Evolutionary conservation across 2,888 invertebrate genomes (phyloP).

Genomic region (Chrysolina americana): DNA sequence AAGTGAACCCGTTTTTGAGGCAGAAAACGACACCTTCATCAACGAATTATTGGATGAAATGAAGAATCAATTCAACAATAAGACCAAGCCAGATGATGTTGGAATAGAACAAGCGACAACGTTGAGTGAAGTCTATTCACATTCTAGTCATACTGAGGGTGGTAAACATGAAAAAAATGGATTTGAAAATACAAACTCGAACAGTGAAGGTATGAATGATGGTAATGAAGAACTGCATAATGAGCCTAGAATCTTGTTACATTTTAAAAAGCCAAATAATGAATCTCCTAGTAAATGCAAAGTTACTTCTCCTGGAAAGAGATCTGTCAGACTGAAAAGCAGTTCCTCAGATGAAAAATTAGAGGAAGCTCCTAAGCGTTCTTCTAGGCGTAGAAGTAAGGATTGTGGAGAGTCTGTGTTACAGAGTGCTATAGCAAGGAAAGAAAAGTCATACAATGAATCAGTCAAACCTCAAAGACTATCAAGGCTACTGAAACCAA

Average conservation of each 20-base stretch:
- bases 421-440: constrained; percentile 80
- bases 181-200: constrained; percentile 7
- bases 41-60: constrained; percentile 65
- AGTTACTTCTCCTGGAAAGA: constrained; percentile 67
- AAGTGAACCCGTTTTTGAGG: neutral
- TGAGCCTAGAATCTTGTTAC: constrained; percentile 35
- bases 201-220: neutral
- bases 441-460: constrained; percentile 79
- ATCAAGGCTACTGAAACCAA: constrained; percentile 77
- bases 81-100: constrained; percentile 61
- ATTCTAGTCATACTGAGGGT: constrained; percentile 3
- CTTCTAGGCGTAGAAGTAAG: constrained; percentile 76
- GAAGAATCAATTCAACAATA: constrained; percentile 65
- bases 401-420: constrained; percentile 76
- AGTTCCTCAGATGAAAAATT: constrained; percentile 51
- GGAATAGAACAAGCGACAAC: neutral
- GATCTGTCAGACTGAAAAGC: constrained; percentile 64
- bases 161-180: neutral
- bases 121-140: constrained; percentile 3
- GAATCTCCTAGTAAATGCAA: constrained; percentile 57
- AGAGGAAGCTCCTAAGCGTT: constrained; percentile 73
- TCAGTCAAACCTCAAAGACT: constrained; percentile 69
- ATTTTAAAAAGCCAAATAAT: constrained; percentile 58
- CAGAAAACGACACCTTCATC: constrained; percentile 56
- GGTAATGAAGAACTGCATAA: neutral